phyloP scores from a whole-genome alignment of 2,113 vertebrate genomes.

The Synchiropus splendidus region DNA sequence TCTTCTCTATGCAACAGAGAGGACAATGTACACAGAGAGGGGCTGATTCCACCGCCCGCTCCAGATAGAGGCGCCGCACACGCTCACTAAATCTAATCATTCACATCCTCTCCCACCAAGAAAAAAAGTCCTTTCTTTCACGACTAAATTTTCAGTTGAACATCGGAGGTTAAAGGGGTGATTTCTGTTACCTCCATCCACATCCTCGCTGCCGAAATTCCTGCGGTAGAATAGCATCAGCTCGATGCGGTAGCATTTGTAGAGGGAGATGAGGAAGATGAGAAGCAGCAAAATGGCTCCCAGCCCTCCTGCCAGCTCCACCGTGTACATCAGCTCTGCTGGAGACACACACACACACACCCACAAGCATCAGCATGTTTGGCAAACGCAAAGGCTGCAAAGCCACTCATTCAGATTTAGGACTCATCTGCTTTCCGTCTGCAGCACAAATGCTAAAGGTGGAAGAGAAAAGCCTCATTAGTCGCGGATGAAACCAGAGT shows the following conservation, averaged over 20 bases:
- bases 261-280: conserved; percentile 88
- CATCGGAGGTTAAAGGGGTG: background rate
- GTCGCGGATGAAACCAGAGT: no score
- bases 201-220: conserved; percentile 91
- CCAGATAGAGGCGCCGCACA: background rate
- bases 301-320: conserved; percentile 94
- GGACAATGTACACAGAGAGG: conserved; percentile 18
- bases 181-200: conserved; percentile 81
- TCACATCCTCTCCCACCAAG: background rate
- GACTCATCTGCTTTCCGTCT: no score
- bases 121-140: background rate
- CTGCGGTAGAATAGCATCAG: conserved; percentile 96
- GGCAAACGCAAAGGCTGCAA: no score
- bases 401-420: no score
- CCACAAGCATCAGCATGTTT: background rate
- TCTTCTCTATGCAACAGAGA: conserved; percentile 22
- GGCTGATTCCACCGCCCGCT: background rate
- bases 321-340: conserved; percentile 90
- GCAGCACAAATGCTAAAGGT: no score
- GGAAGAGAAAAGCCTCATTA: no score
- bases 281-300: conserved; percentile 93
- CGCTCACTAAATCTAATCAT: conserved; percentile 1
- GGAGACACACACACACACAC: conserved; percentile 42
- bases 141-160: no score
- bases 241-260: conserved; percentile 97